phyloP scores from a whole-genome alignment of 1,140 invertebrate species.

The Drosophila sp. region DNA sequence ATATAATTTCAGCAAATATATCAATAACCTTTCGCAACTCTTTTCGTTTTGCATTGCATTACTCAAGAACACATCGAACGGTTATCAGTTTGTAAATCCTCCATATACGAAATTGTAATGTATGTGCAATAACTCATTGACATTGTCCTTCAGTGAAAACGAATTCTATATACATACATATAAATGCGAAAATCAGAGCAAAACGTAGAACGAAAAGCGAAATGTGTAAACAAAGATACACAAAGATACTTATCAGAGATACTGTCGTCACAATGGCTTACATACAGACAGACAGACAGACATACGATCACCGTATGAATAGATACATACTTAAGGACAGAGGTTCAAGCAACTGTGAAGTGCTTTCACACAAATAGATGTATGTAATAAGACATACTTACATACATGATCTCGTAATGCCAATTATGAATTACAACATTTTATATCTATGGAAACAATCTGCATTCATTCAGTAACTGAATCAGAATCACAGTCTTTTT shows the following conservation, averaged over 20 bases:
- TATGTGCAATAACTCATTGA: slow-evolving; percentile 59
- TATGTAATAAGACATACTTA: not conserved
- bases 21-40: slow-evolving; percentile 10
- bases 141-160: slow-evolving; percentile 75
- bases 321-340: slow-evolving; percentile 64
- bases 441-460: not conserved
- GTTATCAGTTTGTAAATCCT: slow-evolving; percentile 4
- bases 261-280: slow-evolving; percentile 13
- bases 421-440: slow-evolving; percentile 9
- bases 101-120: slow-evolving; percentile 26
- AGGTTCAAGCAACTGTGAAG: slow-evolving; percentile 74
- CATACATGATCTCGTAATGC: not conserved
- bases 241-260: slow-evolving; percentile 31
- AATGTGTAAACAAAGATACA: slow-evolving; percentile 62
- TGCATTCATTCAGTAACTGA: slow-evolving; percentile 17
- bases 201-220: slow-evolving; percentile 45
- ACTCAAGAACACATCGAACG: not conserved
- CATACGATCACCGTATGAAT: slow-evolving; percentile 33
- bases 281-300: slow-evolving; percentile 43
- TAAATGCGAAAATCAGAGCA: slow-evolving; percentile 26
- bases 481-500: slow-evolving; percentile 34
- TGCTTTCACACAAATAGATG: slow-evolving; percentile 23
- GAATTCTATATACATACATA: slow-evolving; percentile 9
- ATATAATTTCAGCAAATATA: not conserved
- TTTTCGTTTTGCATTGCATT: not conserved